phyloP scores from a whole-genome alignment of 2,888 invertebrate species.

The Heliconius cydno region DNA sequence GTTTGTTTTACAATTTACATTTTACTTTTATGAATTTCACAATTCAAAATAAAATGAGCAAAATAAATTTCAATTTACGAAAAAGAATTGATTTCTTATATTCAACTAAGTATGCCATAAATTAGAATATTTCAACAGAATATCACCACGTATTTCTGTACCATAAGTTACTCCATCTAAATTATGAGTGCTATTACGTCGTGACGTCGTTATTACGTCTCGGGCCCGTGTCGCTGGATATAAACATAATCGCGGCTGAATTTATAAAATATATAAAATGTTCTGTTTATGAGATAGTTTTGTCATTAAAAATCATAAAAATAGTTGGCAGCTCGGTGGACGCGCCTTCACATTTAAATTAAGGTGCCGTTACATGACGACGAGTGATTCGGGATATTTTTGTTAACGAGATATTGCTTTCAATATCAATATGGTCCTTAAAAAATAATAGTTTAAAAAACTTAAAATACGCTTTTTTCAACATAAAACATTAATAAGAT shows the following conservation, averaged over 20 bases:
- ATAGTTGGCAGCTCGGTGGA: slow-evolving; percentile 64
- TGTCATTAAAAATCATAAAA: slow-evolving; percentile 65
- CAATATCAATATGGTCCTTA: too few relatives aligned
- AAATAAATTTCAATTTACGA: too few relatives aligned
- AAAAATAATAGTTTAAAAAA: too few relatives aligned
- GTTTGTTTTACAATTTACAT: neutral
- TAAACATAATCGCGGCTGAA: slow-evolving; percentile 30
- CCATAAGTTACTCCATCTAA: slow-evolving; percentile 26
- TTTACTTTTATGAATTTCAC: neutral
- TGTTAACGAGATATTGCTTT: neutral
- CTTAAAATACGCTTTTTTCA: too few relatives aligned
- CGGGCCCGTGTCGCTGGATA: slow-evolving; percentile 27
- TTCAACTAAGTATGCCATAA: slow-evolving; percentile 19
- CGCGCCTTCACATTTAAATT: slow-evolving; percentile 40
- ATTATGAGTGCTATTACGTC: slow-evolving; percentile 13
- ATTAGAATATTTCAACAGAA: slow-evolving; percentile 31
- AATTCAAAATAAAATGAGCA: neutral
- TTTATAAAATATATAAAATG: slow-evolving; percentile 52
- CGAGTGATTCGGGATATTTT: neutral
- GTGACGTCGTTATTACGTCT: slow-evolving; percentile 42
- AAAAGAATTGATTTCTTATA: neutral
- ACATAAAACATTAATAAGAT: too few relatives aligned
- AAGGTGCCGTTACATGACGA: slow-evolving; percentile 31
- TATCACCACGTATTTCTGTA: slow-evolving; percentile 16
- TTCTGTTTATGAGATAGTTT: slow-evolving; percentile 59